phyloP scores from a whole-genome alignment of 2,888 invertebrate genomes.

The Lampropteryx suffumata region DNA sequence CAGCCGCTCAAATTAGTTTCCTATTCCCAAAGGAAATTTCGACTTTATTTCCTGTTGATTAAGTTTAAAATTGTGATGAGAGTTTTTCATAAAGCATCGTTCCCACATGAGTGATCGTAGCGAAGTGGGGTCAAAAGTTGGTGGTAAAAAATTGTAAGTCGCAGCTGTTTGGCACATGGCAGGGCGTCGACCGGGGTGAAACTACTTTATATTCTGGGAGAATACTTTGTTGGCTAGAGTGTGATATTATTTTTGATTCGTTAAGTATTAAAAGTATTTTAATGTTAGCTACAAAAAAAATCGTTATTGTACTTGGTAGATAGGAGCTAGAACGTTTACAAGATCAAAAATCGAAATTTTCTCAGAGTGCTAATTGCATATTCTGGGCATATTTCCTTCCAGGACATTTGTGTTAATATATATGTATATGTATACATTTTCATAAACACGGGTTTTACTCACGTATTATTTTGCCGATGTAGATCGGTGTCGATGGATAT shows the following conservation, averaged over 20 bases:
- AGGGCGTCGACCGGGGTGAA: slow-evolving; percentile 28
- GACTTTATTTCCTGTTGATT: slow-evolving; percentile 44
- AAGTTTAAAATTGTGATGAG: slow-evolving; percentile 59
- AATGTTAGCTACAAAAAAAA: too few relatives aligned
- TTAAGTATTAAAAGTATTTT: slow-evolving; percentile 13
- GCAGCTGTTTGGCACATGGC: slow-evolving; percentile 78
- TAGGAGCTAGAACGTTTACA: too few relatives aligned
- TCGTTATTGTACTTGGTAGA: too few relatives aligned
- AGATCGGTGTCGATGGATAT: too few relatives aligned
- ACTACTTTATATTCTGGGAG: slow-evolving; percentile 21
- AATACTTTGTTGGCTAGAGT: slow-evolving; percentile 8
- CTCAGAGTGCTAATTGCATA: too few relatives aligned
- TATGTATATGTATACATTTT: too few relatives aligned
- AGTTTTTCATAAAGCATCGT: slow-evolving; percentile 60
- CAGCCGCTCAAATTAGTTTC: slow-evolving; percentile 50
- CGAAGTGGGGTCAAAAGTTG: slow-evolving; percentile 79
- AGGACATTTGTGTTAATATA: too few relatives aligned
- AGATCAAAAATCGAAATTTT: too few relatives aligned
- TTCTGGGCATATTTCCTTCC: too few relatives aligned
- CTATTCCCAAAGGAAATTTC: slow-evolving; percentile 40
- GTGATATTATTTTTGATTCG: slow-evolving; percentile 19
- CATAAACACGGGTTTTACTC: too few relatives aligned
- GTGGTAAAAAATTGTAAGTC: slow-evolving; percentile 72
- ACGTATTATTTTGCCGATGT: too few relatives aligned
- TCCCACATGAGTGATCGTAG: slow-evolving; percentile 78